Evolutionary conservation across 2,113 vertebrate species (phyloP).

Genomic region (Proteles cristata): DNA sequence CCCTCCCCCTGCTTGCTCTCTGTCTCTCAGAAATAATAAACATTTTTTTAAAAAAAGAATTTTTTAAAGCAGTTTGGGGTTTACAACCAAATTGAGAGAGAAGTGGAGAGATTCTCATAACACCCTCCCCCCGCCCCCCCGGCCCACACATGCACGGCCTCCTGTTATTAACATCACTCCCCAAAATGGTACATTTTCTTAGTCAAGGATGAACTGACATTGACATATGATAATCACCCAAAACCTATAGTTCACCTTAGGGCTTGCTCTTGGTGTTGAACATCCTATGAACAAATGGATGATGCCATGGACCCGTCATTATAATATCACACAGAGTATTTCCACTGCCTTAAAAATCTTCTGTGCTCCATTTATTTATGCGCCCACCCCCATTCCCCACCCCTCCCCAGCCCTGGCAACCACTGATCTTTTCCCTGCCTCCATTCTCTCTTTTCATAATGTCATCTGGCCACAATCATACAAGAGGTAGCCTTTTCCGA

Average conservation of each 20-base stretch:
- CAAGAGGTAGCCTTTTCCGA: not conserved
- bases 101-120: not conserved
- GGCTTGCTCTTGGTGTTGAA: not conserved
- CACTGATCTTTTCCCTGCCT: not conserved
- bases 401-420: fast-evolving
- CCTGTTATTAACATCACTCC: not conserved
- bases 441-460: not conserved
- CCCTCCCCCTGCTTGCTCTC: not conserved
- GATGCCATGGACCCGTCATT: not conserved
- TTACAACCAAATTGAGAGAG: not conserved
- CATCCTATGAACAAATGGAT: not conserved
- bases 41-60: not conserved
- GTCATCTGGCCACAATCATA: not conserved
- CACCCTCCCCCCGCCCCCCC: not conserved
- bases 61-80: not conserved
- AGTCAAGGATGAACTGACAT: not conserved
- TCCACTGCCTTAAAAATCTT: not conserved
- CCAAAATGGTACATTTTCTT: not conserved
- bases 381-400: too few species aligned
- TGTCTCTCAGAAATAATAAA: too few species aligned
- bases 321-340: not conserved
- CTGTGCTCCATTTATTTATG: not conserved
- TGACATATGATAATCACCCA: not conserved
- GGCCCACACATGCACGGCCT: not conserved
- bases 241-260: not conserved